Percentiles rank a stretch among this genome's conserved stretches.
Conservation (phyloP, 2,113 vertebrate genomes). For the Seriola aureovittata region DNA sequence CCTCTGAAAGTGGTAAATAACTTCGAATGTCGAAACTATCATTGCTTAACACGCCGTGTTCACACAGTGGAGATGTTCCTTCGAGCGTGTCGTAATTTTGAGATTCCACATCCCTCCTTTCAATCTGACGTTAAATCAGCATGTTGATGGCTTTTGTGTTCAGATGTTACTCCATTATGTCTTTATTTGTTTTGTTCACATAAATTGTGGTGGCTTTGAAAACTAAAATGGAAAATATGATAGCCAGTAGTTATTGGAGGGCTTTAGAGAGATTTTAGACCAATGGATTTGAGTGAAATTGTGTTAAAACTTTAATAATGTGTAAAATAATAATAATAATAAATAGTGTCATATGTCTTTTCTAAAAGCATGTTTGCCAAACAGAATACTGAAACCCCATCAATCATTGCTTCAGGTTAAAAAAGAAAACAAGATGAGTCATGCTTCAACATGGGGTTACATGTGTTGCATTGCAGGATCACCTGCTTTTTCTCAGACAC, state of each 20-base stretch:
- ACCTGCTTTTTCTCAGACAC: neutral
- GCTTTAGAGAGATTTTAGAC: no score
- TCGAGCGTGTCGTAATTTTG: slow-evolving; percentile 6
- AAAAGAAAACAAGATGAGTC: neutral
- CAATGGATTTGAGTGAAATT: neutral
- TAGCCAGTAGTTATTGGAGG: neutral
- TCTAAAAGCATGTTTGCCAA: neutral
- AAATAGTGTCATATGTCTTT: neutral
- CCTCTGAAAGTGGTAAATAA: slow-evolving; percentile 37
- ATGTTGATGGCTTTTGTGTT: slow-evolving; percentile 3
- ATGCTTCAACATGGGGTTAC: neutral
- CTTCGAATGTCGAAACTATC: slow-evolving; percentile 22
- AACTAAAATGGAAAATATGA: slow-evolving; percentile 32
- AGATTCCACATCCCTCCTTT: slow-evolving; percentile 6
- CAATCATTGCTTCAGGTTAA: neutral
- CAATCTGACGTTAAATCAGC: slow-evolving; percentile 16
- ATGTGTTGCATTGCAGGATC: neutral
- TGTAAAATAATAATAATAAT: neutral
- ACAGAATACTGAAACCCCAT: neutral
- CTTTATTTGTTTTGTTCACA: slow-evolving; percentile 37
- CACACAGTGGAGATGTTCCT: slow-evolving; percentile 20
- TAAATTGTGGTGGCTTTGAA: slow-evolving; percentile 32
- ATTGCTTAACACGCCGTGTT: slow-evolving; percentile 29
- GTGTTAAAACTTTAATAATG: neutral
- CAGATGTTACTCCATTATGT: slow-evolving; percentile 20